Evolutionary conservation across 2,888 invertebrate species (phyloP), one percentile per base, ranked within the genome.

Genomic region (Magallana nippona): DNA sequence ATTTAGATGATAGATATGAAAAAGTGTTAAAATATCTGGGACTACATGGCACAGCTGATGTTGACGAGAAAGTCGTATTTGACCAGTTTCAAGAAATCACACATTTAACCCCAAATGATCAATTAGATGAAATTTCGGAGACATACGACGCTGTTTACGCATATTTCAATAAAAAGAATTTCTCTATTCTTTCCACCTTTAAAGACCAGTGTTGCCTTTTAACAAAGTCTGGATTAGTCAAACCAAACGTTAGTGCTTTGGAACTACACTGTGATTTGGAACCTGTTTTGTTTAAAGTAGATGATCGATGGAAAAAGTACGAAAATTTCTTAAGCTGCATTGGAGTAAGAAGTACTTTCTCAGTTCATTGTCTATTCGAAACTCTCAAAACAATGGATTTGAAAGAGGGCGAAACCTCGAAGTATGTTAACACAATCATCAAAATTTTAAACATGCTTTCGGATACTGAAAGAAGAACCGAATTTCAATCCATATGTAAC

Each of bases 341-440:
- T n/a, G 79, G 79, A 17, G 79, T 79, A 10, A 79, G 55, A 55
- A 19, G 55, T 13, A 79, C 2, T 13, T 63, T 63, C 22, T 63
- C 63, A 63, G 22, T 63, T 15, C 22, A 22, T 22, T 63, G 63
- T 15, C 63, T 63, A 27, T 22, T 63, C 27, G 27, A 27, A 15
- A 63, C 27, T 63, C 19, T 63, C 27, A 22, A 27, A 11, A 63
- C 13, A 27, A 63, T 63, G 19, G 10, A 63, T 13, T 10, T 15
- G 27, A 63, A 27, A 13, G 63, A 63, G 27, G 63, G 63, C 22
- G 63, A 63, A 22, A 10, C 1, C 27, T 63, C 63, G 27, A 63
- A 63, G 22, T 22, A 63, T 63, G 27, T 63, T 63, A 10, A 22
- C 13, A 22, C 63, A 11, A 22, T 63, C 13, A 27, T 63, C 3